Conservation (phyloP, 2,888 invertebrate genomes). For the Tubulanus polymorphus region DNA sequence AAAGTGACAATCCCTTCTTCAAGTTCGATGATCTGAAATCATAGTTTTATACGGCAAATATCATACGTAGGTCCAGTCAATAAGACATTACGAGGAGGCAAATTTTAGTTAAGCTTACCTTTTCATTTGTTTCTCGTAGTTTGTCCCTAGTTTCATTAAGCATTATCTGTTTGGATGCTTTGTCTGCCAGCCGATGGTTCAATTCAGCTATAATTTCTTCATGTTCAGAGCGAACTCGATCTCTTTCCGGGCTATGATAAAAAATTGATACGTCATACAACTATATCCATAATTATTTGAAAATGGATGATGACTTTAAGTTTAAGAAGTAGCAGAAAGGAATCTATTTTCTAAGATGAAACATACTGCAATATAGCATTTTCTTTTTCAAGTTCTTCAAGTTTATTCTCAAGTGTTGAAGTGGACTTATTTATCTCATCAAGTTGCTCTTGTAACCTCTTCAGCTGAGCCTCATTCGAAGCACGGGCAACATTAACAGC, state of each 20-base stretch:
- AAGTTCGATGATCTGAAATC: slow-evolving; percentile 46
- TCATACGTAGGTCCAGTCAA: too few relatives aligned
- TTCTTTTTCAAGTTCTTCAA: slow-evolving; percentile 41
- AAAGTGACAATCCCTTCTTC: slow-evolving; percentile 50
- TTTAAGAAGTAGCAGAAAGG: too few relatives aligned
- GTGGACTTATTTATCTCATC: slow-evolving; percentile 39
- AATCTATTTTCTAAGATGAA: too few relatives aligned
- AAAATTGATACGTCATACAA: too few relatives aligned
- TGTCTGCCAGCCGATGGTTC: slow-evolving; percentile 51
- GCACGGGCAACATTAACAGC: slow-evolving; percentile 46
- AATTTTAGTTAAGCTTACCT: slow-evolving; percentile 29
- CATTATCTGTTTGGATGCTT: slow-evolving; percentile 51
- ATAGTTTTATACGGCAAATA: too few relatives aligned
- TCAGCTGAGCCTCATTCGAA: slow-evolving; percentile 43
- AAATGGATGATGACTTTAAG: too few relatives aligned
- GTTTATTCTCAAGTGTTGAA: slow-evolving; percentile 30
- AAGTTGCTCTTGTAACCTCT: slow-evolving; percentile 35
- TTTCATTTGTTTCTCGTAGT: slow-evolving; percentile 48
- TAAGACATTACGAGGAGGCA: too few relatives aligned
- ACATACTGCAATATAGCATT: slow-evolving; percentile 46
- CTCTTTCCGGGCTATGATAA: slow-evolving; percentile 46
- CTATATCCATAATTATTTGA: too few relatives aligned
- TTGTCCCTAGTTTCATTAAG: slow-evolving; percentile 51
- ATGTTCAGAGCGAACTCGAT: slow-evolving; percentile 43
- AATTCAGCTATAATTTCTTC: slow-evolving; percentile 49